Evolutionary conservation across 2,113 vertebrate species (phyloP).

Genomic region (Saccopteryx leptura): DNA sequence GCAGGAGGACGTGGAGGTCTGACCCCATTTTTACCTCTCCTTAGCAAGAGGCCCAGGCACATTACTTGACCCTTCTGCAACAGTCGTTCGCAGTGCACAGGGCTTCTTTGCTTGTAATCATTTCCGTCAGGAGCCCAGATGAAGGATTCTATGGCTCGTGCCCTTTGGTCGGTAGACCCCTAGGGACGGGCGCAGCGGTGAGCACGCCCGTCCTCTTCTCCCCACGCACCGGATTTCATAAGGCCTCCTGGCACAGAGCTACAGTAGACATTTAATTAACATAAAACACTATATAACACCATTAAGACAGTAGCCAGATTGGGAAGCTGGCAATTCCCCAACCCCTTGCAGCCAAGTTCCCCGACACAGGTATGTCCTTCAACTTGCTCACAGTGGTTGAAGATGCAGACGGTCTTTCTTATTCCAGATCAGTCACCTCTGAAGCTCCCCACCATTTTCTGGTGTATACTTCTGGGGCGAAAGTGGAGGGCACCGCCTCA

Average conservation of each 20-base stretch:
- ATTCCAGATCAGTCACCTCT: background rate
- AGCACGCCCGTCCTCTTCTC: conserved; percentile 56
- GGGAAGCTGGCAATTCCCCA: conserved; percentile 77
- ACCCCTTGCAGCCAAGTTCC: conserved; percentile 66
- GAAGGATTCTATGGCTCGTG: background rate
- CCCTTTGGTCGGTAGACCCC: background rate
- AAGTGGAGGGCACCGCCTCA: background rate
- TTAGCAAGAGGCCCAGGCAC: background rate
- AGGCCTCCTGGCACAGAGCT: conserved; percentile 77
- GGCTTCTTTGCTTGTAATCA: background rate
- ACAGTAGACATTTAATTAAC: conserved; percentile 81
- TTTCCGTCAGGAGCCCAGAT: background rate
- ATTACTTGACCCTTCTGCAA: background rate
- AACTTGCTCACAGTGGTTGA: conserved; percentile 10
- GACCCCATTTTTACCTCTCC: background rate
- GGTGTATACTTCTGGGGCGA: background rate
- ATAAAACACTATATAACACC: conserved; percentile 80
- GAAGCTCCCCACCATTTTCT: background rate
- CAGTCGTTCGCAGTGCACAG: background rate
- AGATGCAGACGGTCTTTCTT: background rate
- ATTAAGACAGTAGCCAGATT: conserved; percentile 79
- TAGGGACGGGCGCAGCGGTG: background rate
- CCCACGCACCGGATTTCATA: conserved; percentile 36
- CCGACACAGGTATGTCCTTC: conserved; percentile 79
- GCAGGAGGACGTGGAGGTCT: background rate